Evolutionary conservation across 2,888 invertebrate species (phyloP).

Genomic region (Molorchus minor): DNA sequence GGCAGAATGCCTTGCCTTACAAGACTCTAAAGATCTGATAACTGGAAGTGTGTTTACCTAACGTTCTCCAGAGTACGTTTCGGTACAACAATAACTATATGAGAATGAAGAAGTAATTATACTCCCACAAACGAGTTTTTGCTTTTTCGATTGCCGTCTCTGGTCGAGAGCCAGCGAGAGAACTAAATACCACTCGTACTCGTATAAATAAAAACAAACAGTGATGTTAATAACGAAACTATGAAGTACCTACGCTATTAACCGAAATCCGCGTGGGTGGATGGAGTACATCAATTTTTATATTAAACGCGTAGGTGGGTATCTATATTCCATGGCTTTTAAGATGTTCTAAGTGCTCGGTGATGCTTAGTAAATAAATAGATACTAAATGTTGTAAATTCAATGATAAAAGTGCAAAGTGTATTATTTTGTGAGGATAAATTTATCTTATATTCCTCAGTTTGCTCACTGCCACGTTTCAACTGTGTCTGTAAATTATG

Average conservation of each 20-base stretch:
- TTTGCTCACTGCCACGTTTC: too few species aligned
- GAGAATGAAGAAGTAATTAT: background rate
- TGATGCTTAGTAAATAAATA: background rate
- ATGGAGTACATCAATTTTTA: constrained; percentile 1
- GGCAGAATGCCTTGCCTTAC: too few species aligned
- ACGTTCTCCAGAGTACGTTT: background rate
- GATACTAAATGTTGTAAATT: background rate
- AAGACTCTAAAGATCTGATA: background rate
- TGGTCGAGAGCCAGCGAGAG: background rate
- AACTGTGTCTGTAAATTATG: too few species aligned
- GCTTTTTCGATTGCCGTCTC: background rate
- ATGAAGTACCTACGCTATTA: constrained; percentile 1
- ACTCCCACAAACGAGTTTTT: background rate
- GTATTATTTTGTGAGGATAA: background rate
- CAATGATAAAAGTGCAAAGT: background rate
- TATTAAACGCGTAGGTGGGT: background rate
- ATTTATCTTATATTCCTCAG: too few species aligned
- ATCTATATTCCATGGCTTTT: background rate
- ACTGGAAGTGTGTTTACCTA: background rate
- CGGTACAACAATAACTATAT: background rate
- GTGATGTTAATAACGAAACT: background rate
- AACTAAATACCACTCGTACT: background rate
- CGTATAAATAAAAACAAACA: constrained; percentile 9
- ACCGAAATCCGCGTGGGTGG: background rate
- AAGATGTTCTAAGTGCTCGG: background rate